Conservation (phyloP, 2,113 vertebrate genomes). For the Jacana jacana region DNA sequence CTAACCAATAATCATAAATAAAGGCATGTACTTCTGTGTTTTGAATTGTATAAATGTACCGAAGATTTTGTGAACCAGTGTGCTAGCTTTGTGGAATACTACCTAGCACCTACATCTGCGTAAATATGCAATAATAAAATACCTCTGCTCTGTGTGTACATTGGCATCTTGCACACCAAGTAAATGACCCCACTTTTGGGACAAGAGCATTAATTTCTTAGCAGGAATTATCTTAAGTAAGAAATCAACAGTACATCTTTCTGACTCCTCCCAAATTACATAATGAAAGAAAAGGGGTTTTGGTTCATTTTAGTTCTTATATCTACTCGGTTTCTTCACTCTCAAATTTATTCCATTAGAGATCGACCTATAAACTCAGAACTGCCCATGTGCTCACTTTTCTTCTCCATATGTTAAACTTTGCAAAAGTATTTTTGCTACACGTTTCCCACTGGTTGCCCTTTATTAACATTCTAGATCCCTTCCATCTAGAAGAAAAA, state of each 20-base stretch:
- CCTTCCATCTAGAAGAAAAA: not conserved
- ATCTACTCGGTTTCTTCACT: conserved; percentile 52
- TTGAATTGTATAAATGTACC: no score
- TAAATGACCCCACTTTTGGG: no score
- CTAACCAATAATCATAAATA: no score
- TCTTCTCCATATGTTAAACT: not conserved
- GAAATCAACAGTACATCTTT: conserved; percentile 73
- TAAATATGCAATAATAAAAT: no score
- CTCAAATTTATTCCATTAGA: conserved; percentile 12
- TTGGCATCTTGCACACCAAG: no score
- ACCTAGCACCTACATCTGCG: no score
- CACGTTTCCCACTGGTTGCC: not conserved
- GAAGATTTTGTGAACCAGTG: no score
- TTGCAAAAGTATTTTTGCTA: not conserved
- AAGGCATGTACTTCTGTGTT: no score
- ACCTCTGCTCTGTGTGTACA: no score
- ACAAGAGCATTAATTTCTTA: not conserved
- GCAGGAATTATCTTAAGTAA: conserved; percentile 73
- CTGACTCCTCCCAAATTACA: conserved; percentile 64
- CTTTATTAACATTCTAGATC: not conserved
- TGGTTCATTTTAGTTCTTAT: conserved; percentile 43
- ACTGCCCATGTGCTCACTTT: not conserved
- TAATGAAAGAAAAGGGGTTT: conserved; percentile 61
- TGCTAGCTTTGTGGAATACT: no score
- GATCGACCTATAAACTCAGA: not conserved